A percentile compares a stretch with the other conserved stretches of the same genome.
phyloP scores from a whole-genome alignment of 2,888 invertebrate genomes.

The Homarus gammarus region DNA sequence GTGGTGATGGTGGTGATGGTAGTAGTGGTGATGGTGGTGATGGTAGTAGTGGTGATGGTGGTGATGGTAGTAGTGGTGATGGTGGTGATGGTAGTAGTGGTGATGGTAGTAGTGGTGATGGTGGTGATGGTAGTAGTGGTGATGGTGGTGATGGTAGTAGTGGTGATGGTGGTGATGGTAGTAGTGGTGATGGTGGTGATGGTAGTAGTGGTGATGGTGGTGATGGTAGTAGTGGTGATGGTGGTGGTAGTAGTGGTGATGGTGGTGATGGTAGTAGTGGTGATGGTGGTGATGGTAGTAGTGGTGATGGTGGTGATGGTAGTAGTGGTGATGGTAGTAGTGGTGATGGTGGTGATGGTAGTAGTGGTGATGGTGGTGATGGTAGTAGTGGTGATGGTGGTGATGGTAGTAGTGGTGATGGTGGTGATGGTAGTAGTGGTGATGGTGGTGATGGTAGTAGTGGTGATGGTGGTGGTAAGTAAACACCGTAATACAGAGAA shows the following conservation, averaged over 20 bases:
- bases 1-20: constrained; percentile 2
- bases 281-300: neutral
- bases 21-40: neutral
- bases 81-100: neutral
- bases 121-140: neutral
- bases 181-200: constrained; percentile 2
- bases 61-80: neutral
- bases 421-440: too few relatives aligned
- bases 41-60: constrained; percentile 1
- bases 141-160: neutral
- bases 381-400: too few relatives aligned
- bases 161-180: neutral
- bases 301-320: too few relatives aligned
- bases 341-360: too few relatives aligned
- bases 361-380: too few relatives aligned
- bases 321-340: too few relatives aligned
- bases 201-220: neutral
- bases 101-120: constrained; percentile 2
- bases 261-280: constrained; percentile 2
- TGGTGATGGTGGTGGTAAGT: too few relatives aligned
- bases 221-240: neutral
- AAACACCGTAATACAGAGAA: too few relatives aligned
- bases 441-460: too few relatives aligned
- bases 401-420: too few relatives aligned
- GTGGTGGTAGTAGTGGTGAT: neutral